A percentile compares a stretch with the other conserved stretches of the same genome.
These are phyloP conservation scores for Falco naumanni DNA, from an alignment of 2,797 vertebrate species.

Conservation along the genomic window DNA sequence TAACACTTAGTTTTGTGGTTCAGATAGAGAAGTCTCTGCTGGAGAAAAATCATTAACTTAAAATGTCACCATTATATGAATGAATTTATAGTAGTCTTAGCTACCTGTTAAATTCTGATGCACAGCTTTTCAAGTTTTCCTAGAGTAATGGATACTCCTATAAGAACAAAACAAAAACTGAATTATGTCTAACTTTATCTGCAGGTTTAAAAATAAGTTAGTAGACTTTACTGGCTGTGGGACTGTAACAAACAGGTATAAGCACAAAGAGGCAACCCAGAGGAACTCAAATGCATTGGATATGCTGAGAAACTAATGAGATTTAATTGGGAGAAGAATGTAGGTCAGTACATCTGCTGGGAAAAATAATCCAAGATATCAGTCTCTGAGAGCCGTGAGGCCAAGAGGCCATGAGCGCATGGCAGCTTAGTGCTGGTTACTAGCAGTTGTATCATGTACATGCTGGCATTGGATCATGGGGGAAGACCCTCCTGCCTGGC, in stretches of 20 bases:
- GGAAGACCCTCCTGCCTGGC: neutral
- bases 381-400: neutral
- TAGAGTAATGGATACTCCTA: neutral
- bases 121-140: accelerated
- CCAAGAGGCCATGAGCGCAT: neutral
- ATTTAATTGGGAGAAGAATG: neutral
- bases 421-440: neutral
- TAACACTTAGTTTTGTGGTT: neutral
- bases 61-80: neutral
- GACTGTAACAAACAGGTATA: neutral
- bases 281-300: neutral
- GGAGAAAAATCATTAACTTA: neutral
- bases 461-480: accelerated
- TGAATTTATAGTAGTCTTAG: neutral
- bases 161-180: neutral
- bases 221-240: neutral
- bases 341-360: neutral
- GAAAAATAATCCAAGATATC: neutral
- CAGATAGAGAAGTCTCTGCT: neutral
- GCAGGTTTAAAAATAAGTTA: neutral
- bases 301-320: neutral
- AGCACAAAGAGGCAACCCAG: neutral
- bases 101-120: neutral
- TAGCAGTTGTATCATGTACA: accelerated
- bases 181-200: neutral